Conservation (phyloP, 2,888 invertebrate genomes). For the Sesamia inferens region DNA sequence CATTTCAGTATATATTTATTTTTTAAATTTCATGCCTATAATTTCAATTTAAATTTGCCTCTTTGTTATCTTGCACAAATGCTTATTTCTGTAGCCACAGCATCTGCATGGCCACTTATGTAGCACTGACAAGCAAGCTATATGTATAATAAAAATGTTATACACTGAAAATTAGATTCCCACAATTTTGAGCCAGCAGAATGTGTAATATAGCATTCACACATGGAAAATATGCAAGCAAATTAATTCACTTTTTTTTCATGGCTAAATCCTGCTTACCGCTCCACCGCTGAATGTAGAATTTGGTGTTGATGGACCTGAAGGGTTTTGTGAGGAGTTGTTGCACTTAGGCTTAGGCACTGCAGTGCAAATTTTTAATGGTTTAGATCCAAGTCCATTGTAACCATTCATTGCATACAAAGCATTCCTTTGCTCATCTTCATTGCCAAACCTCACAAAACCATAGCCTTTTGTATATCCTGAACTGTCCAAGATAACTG, state of each 20-base stretch:
- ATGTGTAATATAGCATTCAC: conserved; percentile 21
- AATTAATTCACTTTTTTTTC: not conserved
- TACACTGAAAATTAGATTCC: not conserved
- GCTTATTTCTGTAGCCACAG: conserved; percentile 12
- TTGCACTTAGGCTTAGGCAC: conserved; percentile 95
- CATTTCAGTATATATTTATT: too few relatives aligned
- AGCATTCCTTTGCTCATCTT: conserved; percentile 98
- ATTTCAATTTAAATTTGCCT: conserved; percentile 26
- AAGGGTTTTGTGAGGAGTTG: conserved; percentile 73
- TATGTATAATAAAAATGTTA: conserved; percentile 12
- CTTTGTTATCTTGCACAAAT: conserved; percentile 12
- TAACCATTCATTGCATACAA: conserved; percentile 98
- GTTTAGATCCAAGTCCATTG: conserved; percentile 95
- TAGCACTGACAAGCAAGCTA: conserved; percentile 48
- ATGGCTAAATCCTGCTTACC: conserved; percentile 70
- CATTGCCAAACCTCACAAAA: conserved; percentile 98
- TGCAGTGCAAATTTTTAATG: conserved; percentile 97
- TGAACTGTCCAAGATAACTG: conserved; percentile 96
- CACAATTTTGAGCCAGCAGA: conserved; percentile 4
- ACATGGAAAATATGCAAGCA: conserved; percentile 21
- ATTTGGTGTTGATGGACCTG: conserved; percentile 74
- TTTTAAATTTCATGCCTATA: conserved; percentile 24
- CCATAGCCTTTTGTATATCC: conserved; percentile 99
- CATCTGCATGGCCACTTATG: conserved; percentile 16
- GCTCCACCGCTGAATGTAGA: conserved; percentile 79